Evolutionary conservation across 2,113 vertebrate species (phyloP), one percentile per base, ranked within the genome.

Genomic region (Puntigrus tetrazona): DNA sequence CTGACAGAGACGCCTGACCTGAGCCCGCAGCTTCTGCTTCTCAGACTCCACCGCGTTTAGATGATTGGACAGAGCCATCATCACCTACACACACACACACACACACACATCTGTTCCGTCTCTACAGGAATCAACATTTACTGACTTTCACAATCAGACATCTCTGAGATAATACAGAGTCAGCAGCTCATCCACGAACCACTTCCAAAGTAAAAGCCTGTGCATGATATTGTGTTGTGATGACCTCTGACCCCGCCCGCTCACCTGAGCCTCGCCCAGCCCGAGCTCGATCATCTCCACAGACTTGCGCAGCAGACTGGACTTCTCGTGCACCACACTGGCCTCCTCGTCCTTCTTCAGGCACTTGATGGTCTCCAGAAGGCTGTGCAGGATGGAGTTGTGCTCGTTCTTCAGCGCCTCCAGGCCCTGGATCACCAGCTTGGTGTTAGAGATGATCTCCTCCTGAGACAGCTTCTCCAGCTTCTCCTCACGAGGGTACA

Each of bases 261-360:
- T 85, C 87, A 99, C 98, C 97, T 99, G 98, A 73, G 98, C 98
- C 91, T 99, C 98, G 67, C 97, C 97, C 5, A 99, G 95, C 0
- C 98, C 98, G 82, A 99, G 93, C 84, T 99, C 98, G 11, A 99
- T 99, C 96, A 98, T 99, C 90, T 99, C 98, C 93, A 99, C 97
- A 0, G 97, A 99, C 67, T 96, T 97, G 89, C 97, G 95, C 63
- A 99, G 96, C 84, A 99, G 93, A 89, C 95, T 96, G 89, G 97
- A 97, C 92, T 99, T 99, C 94, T 99, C 97, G 0, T 98, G 97
- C 76, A 99, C 97, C 0, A 99, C 93, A 84, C 97, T 98, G 91
- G 97, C 97, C 92, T 99, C 98, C 86, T 99, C 98, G 84, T 98
- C 97, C 85, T 98, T 98, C 92, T 99, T 98, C 90, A 99, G 95